Percentiles rank a stretch among this genome's conserved stretches.
Conservation (phyloP, 2,113 vertebrate species). For the Conger conger region DNA sequence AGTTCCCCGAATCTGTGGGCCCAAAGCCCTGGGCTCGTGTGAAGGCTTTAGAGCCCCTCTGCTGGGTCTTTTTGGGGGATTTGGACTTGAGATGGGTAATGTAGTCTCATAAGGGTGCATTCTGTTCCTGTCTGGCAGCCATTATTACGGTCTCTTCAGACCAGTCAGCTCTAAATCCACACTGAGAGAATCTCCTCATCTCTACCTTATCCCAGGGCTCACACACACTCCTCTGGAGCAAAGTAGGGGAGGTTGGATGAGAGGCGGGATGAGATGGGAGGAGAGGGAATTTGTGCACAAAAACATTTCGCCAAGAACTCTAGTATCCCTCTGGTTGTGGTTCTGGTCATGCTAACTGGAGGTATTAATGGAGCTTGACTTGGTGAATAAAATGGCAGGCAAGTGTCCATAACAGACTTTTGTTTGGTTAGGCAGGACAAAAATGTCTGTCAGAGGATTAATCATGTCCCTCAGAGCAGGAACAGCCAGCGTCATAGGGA, state of each 20-base stretch:
- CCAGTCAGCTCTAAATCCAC: neutral
- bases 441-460: neutral
- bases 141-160: neutral
- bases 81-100: neutral
- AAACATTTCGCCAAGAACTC: neutral
- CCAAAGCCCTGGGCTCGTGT: constrained; percentile 55
- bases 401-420: neutral
- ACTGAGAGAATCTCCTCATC: neutral
- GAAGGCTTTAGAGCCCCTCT: constrained; percentile 50
- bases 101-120: neutral
- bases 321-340: neutral
- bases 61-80: constrained; percentile 30
- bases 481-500: neutral
- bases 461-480: neutral
- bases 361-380: neutral
- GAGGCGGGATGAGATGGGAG: neutral
- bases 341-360: neutral
- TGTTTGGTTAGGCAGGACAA: neutral
- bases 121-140: constrained; percentile 10
- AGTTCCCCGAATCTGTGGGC: constrained; percentile 55
- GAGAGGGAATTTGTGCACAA: neutral
- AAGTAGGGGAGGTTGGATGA: neutral
- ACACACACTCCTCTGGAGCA: neutral
- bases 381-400: neutral
- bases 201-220: neutral